Base-by-base conservation (phyloP, 2,797 vertebrate genomes). In the Micropoecilia bifurca region DNA sequence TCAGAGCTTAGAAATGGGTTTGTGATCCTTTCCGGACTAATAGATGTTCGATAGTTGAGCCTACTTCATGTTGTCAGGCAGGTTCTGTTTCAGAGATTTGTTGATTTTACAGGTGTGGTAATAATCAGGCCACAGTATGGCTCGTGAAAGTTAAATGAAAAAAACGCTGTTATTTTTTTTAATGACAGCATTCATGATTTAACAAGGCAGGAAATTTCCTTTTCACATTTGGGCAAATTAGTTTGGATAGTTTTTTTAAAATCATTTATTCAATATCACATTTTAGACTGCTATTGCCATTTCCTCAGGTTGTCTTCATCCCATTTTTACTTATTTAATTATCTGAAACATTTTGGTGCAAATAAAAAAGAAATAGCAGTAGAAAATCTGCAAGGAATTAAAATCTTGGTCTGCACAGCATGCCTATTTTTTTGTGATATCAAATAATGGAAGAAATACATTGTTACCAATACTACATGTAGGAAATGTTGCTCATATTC, bases 401-500 rank as follows among this genome's bases (percentile, higher is more conserved):
- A 16, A 71, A 45, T n/a, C 4, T 0, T 25, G 25, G 25, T 69
- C 25, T 12, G 41, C 10, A 43, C 20, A 43, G 10, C 43, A 46
- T 46, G 41, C 6, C 3, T 16, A 71, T 28, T 13, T 16, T n/a
- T 71, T 46, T 69, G 2, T n/a, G 5, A 71, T 46, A 46, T 71
- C 45, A 13, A 16, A 45, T 71, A 14, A 71, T 41, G 50, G 14
- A n/a, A 53, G 7, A 0, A 18, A n/a, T 8, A 39, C 8, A 43
- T 36, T 48, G 3, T 39, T 57, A 85, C 45, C 45, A 61, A 50
- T 50, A 73, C 28, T 30, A n/a, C 28, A 79, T 71, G 61, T 81
- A 36, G 76, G 81, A 87, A 91, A 86, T 80, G 75, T 83, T 81
- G 76, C 66, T 73, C 72, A 75, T 73, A 57, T 82, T 87, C 89